phyloP scores from a whole-genome alignment of 2,113 vertebrate genomes.

The Thunnus maccoyii region DNA sequence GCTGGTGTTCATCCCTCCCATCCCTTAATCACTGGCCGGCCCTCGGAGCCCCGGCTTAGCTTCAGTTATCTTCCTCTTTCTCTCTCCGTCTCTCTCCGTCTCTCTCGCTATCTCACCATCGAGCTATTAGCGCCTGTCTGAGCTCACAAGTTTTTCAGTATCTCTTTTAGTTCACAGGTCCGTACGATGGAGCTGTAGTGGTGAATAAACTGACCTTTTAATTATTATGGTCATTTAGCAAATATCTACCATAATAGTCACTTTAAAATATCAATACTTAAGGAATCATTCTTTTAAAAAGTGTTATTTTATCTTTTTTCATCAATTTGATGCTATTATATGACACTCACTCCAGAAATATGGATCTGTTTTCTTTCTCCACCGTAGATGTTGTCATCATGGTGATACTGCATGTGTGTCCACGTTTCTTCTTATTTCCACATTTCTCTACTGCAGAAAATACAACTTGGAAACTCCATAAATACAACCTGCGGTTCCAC shows the following conservation, averaged over 20 bases:
- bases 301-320: neutral
- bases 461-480: neutral
- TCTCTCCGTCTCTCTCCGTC: conserved; percentile 24
- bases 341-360: too few species aligned
- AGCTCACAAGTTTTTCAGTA: conserved; percentile 54
- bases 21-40: conserved; percentile 69
- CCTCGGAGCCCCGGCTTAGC: conserved; percentile 53
- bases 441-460: too few species aligned
- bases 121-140: conserved; percentile 51
- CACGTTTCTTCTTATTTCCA: too few species aligned
- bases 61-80: conserved; percentile 40
- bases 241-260: neutral
- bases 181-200: neutral
- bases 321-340: neutral
- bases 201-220: conserved; percentile 18
- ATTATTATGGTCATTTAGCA: neutral
- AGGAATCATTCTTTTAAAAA: neutral
- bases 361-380: too few species aligned
- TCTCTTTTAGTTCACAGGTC: conserved; percentile 29
- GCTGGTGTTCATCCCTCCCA: conserved; percentile 70
- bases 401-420: too few species aligned
- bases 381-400: too few species aligned
- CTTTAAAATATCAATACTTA: neutral
- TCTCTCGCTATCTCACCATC: conserved; percentile 21
- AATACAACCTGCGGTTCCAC: neutral